Percentiles rank a stretch among this genome's conserved stretches.
Evolutionary conservation across 2,797 vertebrate species (phyloP).

Genomic region (Micrastur ruficollis): DNA sequence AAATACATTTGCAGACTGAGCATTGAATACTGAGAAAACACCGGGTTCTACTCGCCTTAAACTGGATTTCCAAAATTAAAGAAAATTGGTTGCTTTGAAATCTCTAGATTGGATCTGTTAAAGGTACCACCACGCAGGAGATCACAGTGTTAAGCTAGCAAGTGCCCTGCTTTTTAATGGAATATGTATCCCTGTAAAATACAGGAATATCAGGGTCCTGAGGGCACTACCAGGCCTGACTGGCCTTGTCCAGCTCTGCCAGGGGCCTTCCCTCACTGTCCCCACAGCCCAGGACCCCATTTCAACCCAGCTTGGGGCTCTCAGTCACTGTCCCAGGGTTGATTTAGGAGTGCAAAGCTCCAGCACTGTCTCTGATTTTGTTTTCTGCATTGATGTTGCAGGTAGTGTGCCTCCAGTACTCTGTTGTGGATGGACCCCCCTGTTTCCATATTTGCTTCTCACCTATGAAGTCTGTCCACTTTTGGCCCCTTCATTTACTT

Average conservation of each 20-base stretch:
- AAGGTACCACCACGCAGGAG: not conserved
- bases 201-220: not conserved
- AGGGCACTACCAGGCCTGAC: not conserved
- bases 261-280: accelerated
- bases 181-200: not conserved
- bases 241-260: not conserved
- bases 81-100: not conserved
- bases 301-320: not conserved
- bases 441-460: not conserved
- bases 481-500: not conserved
- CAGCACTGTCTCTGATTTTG: not conserved
- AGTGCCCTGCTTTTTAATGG: not conserved
- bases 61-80: not conserved
- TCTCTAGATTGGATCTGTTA: not conserved
- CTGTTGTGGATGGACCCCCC: not conserved
- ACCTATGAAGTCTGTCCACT: not conserved
- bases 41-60: not conserved
- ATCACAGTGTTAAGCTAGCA: not conserved
- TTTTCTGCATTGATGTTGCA: not conserved
- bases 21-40: not conserved
- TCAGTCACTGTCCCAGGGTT: not conserved
- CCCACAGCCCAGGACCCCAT: too few species aligned
- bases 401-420: not conserved
- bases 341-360: not conserved
- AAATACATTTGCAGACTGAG: not conserved